Percentiles rank a stretch among this genome's conserved stretches.
These are phyloP conservation scores for Phortica variegata DNA, from an alignment of 1,140 invertebrate species.

Conservation along the genomic window DNA sequence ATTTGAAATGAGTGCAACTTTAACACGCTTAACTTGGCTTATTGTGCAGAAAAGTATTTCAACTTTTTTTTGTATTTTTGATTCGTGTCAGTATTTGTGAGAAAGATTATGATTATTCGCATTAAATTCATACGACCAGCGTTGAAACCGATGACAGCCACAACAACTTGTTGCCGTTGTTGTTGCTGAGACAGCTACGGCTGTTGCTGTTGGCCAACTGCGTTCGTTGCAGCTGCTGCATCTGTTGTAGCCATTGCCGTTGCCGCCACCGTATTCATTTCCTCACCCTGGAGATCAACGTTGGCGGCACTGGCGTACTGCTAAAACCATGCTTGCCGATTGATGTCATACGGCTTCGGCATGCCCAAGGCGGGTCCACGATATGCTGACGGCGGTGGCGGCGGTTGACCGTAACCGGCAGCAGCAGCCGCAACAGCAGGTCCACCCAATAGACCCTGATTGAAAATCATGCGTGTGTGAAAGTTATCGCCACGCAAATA, in stretches of 20 bases:
- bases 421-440: conserved; percentile 49
- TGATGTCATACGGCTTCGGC: conserved; percentile 66
- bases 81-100: too few species aligned
- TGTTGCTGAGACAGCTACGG: not conserved
- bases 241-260: conserved; percentile 12
- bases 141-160: too few species aligned
- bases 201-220: conserved; percentile 2
- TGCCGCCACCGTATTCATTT: conserved; percentile 36
- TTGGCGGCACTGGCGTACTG: conserved; percentile 54
- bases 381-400: conserved; percentile 63
- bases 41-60: too few species aligned
- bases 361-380: conserved; percentile 63
- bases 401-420: conserved; percentile 61
- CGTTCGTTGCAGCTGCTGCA: conserved; percentile 6
- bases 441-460: conserved; percentile 62
- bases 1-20: too few species aligned
- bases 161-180: not conserved
- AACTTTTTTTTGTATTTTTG: too few species aligned
- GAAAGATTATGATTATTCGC: too few species aligned
- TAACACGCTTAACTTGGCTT: too few species aligned
- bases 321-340: conserved; percentile 54
- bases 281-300: conserved; percentile 45
- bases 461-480: conserved; percentile 60
- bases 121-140: too few species aligned
- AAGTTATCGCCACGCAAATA: conserved; percentile 68